phyloP scores from a whole-genome alignment of 1,140 invertebrate genomes.

The Parasteatoda tepidariorum region DNA sequence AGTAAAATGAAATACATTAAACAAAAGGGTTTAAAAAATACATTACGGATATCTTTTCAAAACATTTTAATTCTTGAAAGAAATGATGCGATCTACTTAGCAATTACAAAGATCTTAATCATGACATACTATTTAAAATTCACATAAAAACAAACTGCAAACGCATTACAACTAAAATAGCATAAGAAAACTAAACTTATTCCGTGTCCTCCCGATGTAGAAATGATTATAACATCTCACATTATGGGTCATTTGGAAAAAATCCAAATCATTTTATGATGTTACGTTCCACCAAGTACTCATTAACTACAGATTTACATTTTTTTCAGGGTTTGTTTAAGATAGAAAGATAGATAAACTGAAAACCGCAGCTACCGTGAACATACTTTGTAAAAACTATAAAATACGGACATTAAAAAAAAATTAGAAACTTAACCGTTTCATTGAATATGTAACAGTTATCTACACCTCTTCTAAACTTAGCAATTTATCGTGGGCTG shows the following conservation, averaged over 20 bases:
- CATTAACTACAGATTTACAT: constrained; percentile 37
- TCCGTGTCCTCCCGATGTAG: neutral
- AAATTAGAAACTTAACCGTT: too few relatives aligned
- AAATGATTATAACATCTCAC: neutral
- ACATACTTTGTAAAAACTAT: too few relatives aligned
- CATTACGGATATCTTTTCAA: too few relatives aligned
- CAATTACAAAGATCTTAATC: constrained; percentile 29
- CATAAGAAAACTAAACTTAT: constrained; percentile 7
- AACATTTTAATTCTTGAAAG: neutral
- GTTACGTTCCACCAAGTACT: constrained; percentile 10
- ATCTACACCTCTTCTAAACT: too few relatives aligned
- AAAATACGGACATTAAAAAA: too few relatives aligned
- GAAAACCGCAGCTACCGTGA: constrained; percentile 2
- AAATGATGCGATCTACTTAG: constrained; percentile 18
- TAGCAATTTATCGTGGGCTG: too few relatives aligned
- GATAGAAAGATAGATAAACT: constrained; percentile 1
- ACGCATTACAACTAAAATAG: constrained; percentile 9
- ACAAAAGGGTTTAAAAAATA: too few relatives aligned
- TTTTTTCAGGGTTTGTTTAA: neutral
- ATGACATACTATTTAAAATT: constrained; percentile 7
- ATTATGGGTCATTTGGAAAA: constrained; percentile 24
- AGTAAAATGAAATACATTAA: too few relatives aligned
- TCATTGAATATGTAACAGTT: too few relatives aligned
- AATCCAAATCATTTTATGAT: constrained; percentile 29
- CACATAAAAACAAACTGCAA: neutral